Evolutionary conservation across 1,140 invertebrate genomes (phyloP).

Genomic region (Chymomyza costata): DNA sequence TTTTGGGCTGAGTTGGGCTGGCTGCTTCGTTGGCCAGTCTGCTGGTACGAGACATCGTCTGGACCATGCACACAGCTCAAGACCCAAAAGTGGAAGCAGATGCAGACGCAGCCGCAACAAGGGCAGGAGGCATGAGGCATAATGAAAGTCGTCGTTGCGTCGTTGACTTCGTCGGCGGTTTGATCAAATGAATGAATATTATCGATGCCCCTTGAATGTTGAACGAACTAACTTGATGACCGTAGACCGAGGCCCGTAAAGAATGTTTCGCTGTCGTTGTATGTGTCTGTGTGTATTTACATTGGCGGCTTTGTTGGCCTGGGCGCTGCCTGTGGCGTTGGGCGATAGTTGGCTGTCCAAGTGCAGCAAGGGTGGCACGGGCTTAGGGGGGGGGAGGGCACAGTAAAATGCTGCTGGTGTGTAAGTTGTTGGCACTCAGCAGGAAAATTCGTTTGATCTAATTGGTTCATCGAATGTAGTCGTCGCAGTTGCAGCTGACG

Average conservation of each 20-base stretch:
- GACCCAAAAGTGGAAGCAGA: slow-evolving; percentile 8
- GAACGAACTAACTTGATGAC: slow-evolving; percentile 67
- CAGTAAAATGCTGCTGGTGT: slow-evolving; percentile 11
- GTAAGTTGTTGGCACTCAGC: slow-evolving; percentile 42
- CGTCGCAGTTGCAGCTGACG: slow-evolving; percentile 3
- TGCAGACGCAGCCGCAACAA: slow-evolving; percentile 7
- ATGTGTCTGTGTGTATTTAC: slow-evolving; percentile 17
- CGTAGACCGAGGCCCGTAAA: slow-evolving; percentile 51
- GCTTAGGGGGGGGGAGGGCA: background rate
- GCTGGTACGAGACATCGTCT: slow-evolving; percentile 2
- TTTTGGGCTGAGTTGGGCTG: slow-evolving; percentile 52
- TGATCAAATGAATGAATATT: slow-evolving; percentile 73
- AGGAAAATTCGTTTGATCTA: slow-evolving; percentile 70
- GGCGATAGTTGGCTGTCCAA: too few species aligned
- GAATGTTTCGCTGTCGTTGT: slow-evolving; percentile 44
- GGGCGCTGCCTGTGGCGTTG: slow-evolving; percentile 12
- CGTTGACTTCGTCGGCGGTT: slow-evolving; percentile 64
- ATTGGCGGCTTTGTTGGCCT: slow-evolving; percentile 34
- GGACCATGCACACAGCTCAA: slow-evolving; percentile 6
- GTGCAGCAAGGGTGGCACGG: too few species aligned
- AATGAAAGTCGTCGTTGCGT: slow-evolving; percentile 44
- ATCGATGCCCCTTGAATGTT: slow-evolving; percentile 68
- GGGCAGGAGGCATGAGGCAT: slow-evolving; percentile 26
- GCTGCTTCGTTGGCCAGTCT: slow-evolving; percentile 7
- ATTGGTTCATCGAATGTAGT: slow-evolving; percentile 62